Evolutionary conservation across 2,888 invertebrate genomes (phyloP).

Genomic region (Pristionchus exspectatus): DNA sequence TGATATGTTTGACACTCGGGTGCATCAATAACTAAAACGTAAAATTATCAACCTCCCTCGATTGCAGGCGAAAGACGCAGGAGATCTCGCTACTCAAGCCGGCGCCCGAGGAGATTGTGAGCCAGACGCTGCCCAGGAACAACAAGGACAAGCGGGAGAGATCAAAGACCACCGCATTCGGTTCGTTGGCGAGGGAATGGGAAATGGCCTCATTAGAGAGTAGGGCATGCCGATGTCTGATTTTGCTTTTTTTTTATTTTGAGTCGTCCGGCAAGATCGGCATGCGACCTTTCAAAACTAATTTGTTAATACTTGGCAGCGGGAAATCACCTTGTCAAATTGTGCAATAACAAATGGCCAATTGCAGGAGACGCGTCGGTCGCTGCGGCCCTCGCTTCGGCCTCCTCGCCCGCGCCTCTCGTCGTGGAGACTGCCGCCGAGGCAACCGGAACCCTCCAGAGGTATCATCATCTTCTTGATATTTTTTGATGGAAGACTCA

Average conservation of each 20-base stretch:
- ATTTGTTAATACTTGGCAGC: neutral
- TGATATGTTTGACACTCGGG: no score
- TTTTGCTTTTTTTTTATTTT: no score
- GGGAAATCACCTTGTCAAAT: neutral
- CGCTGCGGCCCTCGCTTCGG: slow-evolving; percentile 28
- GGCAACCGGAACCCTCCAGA: slow-evolving; percentile 33
- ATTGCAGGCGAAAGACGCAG: slow-evolving; percentile 66
- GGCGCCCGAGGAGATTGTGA: slow-evolving; percentile 62
- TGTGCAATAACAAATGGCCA: neutral
- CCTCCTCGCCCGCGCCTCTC: neutral
- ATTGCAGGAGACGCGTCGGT: slow-evolving; percentile 16
- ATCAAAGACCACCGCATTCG: slow-evolving; percentile 66
- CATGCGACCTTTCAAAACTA: no score
- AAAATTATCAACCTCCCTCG: no score
- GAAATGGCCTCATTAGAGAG: neutral
- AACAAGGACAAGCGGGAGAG: slow-evolving; percentile 65
- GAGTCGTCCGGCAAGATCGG: no score
- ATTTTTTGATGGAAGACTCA: no score
- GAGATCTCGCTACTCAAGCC: slow-evolving; percentile 67
- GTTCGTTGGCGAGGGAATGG: neutral
- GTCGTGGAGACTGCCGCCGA: slow-evolving; percentile 47
- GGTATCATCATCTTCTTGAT: neutral
- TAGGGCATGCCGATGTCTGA: no score
- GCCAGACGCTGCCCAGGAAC: slow-evolving; percentile 68
- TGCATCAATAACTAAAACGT: no score